Base-by-base conservation (phyloP, 2,113 vertebrate species). In the Fulmarus glacialis region DNA sequence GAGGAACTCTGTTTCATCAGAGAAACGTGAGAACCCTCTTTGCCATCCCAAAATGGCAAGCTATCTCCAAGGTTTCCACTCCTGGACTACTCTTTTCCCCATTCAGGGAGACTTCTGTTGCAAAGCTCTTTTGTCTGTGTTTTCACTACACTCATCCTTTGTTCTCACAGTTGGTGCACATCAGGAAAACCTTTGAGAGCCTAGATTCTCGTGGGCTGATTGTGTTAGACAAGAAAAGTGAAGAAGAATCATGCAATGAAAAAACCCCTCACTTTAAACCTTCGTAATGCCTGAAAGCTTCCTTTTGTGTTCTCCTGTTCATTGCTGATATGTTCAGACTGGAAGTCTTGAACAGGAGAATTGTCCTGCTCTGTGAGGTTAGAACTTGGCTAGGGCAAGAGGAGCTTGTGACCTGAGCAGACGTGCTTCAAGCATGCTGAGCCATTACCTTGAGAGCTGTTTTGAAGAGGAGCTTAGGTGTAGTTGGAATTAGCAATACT, bases 341-440 rank as follows among this genome's bases (percentile, higher is more conserved):
- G 15, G 60, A 24, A 72, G 26, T 36, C 56, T 43, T 48, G 10
- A 58, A 24, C 16, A 12, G 47, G 30, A 64, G 45, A 80, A 40
- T 29, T 73, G 43, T 4, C 6, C n/a, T 83, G 48, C 26, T 42
- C 19, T 47, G 26, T 52, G 48, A 73, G 50, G 26, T 60, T 17
- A 52, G 53, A 78, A 32, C 26, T 64, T n/a, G 20, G 26, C 63
- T 32, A 16, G 47, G 27, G 23, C 32, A 72, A 43, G 67, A 70
- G 67, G 22, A 58, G n/a, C 38, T 52, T 9, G 4, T 77, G 62
- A 89, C 16, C 48, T 15, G 38, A 59, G 50, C 0, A 0, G 38
- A 15, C 8, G 1, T 1, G 15, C 27, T 59, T 80, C 42, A 62
- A 1, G 12, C 2, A 0, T 16, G 40, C 38, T 0, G 1, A 56